Percentiles rank a stretch among this genome's conserved stretches.
Conservation (phyloP, 2,888 invertebrate species). For the Watsonalla cultraria region DNA sequence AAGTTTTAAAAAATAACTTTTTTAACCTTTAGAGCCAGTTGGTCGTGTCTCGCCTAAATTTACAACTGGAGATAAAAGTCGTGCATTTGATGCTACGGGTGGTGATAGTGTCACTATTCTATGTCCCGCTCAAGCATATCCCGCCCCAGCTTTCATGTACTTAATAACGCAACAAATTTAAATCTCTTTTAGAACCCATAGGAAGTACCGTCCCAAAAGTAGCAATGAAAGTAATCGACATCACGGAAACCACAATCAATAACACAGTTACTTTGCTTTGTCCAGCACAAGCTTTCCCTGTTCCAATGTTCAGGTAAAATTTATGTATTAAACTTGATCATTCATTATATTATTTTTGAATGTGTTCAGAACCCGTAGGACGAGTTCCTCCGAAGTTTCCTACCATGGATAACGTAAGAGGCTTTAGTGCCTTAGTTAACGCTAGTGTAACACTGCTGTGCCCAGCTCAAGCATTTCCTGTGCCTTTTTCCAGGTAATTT, state of each 20-base stretch:
- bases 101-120: conserved; percentile 76
- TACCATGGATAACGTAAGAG: conserved; percentile 81
- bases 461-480: conserved; percentile 84
- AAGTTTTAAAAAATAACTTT: conserved; percentile 14
- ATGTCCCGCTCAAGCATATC: conserved; percentile 88
- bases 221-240: conserved; percentile 75
- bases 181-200: conserved; percentile 80
- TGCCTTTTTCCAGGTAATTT: conserved; percentile 80
- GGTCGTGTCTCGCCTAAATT: conserved; percentile 84
- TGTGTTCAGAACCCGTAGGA: conserved; percentile 75
- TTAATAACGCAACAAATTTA: conserved; percentile 13
- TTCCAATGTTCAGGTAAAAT: conserved; percentile 83
- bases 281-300: conserved; percentile 82
- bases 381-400: conserved; percentile 85
- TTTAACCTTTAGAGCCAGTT: conserved; percentile 78
- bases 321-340: conserved; percentile 8
- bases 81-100: conserved; percentile 79
- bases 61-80: conserved; percentile 80
- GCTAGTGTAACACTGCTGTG: conserved; percentile 82
- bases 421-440: conserved; percentile 68
- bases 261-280: conserved; percentile 75
- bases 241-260: conserved; percentile 53
- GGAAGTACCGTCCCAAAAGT: conserved; percentile 85
- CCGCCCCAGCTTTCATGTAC: conserved; percentile 82
- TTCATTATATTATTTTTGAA: conserved; percentile 10